A percentile compares a stretch with the other conserved stretches of the same genome.
phyloP scores from a whole-genome alignment of 2,113 vertebrate species.

The Lamprologus speciosus region DNA sequence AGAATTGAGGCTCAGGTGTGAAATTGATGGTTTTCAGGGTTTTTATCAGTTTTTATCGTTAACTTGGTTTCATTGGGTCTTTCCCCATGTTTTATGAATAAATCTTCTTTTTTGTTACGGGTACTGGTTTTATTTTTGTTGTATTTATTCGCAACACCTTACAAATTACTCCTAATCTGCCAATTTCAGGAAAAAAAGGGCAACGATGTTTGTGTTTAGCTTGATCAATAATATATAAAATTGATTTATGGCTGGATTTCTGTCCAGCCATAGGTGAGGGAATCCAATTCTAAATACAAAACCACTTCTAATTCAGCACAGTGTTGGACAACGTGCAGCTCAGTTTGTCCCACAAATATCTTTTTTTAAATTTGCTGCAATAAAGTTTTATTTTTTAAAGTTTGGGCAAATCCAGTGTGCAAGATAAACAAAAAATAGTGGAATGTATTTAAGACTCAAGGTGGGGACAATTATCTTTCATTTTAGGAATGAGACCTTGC shows the following conservation, averaged over 20 bases:
- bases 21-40: neutral
- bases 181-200: fast-evolving
- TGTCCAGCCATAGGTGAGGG: neutral
- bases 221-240: neutral
- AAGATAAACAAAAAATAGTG: neutral
- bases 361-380: neutral
- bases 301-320: neutral
- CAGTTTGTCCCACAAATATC: neutral
- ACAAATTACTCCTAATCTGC: neutral
- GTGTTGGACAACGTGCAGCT: neutral
- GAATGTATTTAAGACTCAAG: neutral
- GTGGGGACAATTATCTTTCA: conserved; percentile 53
- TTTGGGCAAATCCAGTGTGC: neutral
- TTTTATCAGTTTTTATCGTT: neutral
- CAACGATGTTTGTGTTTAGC: neutral
- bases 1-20: neutral
- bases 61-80: fast-evolving
- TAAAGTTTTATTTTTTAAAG: neutral
- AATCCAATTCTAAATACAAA: neutral
- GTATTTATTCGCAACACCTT: neutral
- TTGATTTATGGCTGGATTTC: neutral
- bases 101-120: fast-evolving
- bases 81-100: neutral
- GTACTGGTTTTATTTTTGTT: fast-evolving
- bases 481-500: conserved; percentile 45